Percentiles rank a stretch among this genome's conserved stretches.
phyloP scores from a whole-genome alignment of 2,888 invertebrate species.

The Clivina fossor region DNA sequence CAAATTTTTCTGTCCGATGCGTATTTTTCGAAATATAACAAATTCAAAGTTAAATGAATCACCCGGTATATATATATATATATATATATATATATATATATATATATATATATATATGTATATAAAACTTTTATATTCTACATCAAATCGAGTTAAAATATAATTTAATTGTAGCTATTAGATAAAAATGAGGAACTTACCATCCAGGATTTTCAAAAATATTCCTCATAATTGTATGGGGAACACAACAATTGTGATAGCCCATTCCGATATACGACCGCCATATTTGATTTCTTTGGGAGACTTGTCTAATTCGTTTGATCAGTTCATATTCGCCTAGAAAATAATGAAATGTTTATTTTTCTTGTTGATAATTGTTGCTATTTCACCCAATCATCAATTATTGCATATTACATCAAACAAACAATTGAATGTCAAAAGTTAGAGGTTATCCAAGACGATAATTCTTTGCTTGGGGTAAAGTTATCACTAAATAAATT shows the following conservation, averaged over 20 bases:
- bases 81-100: too few species aligned
- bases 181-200: conserved; percentile 60
- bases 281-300: conserved; percentile 90
- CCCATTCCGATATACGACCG: conserved; percentile 98
- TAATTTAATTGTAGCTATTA: too few species aligned
- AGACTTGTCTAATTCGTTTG: conserved; percentile 72
- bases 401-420: background rate
- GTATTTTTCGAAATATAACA: too few species aligned
- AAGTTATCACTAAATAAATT: too few species aligned
- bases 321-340: conserved; percentile 91
- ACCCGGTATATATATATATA: too few species aligned
- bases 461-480: conserved; percentile 16
- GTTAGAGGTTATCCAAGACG: conserved; percentile 6
- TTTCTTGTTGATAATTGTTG: background rate
- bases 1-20: too few species aligned
- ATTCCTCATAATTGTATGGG: conserved; percentile 93
- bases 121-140: too few species aligned
- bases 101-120: too few species aligned
- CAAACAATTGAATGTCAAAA: background rate
- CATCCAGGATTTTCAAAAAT: conserved; percentile 99
- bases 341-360: conserved; percentile 42
- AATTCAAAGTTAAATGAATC: too few species aligned
- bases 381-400: background rate
- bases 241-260: conserved; percentile 96
- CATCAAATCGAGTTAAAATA: background rate